Evolutionary conservation across 2,888 invertebrate species (phyloP).

Genomic region (Schrankia costaestrigalis): DNA sequence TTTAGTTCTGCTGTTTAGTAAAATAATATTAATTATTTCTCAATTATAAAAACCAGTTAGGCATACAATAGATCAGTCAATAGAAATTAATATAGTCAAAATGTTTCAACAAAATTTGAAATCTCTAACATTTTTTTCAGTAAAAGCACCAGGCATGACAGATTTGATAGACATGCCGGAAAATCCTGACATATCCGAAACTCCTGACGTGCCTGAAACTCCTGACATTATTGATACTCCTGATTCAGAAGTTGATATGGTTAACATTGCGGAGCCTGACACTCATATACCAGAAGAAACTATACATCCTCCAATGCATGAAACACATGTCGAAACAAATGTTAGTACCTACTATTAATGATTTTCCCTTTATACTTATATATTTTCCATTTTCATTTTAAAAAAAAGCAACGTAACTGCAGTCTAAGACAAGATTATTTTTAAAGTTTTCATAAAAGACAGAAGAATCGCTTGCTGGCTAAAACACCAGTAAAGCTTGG

Average conservation of each 20-base stretch:
- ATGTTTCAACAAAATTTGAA: too few relatives aligned
- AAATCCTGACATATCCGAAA: background rate
- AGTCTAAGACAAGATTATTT: too few relatives aligned
- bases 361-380: too few relatives aligned
- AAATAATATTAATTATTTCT: background rate
- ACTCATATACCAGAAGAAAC: conserved; percentile 18
- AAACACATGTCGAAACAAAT: conserved; percentile 15
- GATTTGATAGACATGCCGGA: background rate
- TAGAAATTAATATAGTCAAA: conserved; percentile 9
- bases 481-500: too few relatives aligned
- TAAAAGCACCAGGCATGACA: conserved; percentile 25
- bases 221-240: background rate
- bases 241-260: conserved; percentile 1
- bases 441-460: too few relatives aligned
- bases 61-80: too few relatives aligned
- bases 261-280: conserved; percentile 14
- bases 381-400: too few relatives aligned
- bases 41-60: too few relatives aligned
- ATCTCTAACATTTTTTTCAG: conserved; percentile 16
- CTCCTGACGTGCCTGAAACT: background rate
- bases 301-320: conserved; percentile 3
- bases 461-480: too few relatives aligned
- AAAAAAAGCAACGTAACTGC: too few relatives aligned
- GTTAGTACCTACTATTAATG: too few relatives aligned
- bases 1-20: background rate